A percentile compares a stretch with the other conserved stretches of the same genome.
These are phyloP conservation scores for Pholis gunnellus DNA, from an alignment of 2,113 vertebrate species.

Conservation along the genomic window DNA sequence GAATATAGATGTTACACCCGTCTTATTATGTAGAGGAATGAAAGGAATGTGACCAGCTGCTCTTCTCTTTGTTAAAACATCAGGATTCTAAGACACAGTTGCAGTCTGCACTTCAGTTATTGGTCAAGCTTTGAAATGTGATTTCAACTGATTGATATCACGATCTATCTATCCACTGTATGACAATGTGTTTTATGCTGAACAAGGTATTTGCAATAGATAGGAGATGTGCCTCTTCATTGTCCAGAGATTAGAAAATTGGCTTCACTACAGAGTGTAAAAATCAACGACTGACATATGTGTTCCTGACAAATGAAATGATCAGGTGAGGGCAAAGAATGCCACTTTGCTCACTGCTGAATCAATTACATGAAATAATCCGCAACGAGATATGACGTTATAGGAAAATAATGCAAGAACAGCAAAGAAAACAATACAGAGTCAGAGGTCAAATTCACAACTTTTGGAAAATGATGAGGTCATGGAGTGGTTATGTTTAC, in stretches of 20 bases:
- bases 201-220: background rate
- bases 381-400: background rate
- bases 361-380: background rate
- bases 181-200: background rate
- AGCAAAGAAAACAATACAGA: background rate
- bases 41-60: slow-evolving; percentile 61
- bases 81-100: slow-evolving; percentile 20
- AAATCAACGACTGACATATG: background rate
- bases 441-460: background rate
- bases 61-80: slow-evolving; percentile 26
- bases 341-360: background rate
- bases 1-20: slow-evolving; percentile 42
- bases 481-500: background rate
- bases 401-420: background rate
- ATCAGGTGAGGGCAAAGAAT: background rate
- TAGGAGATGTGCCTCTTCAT: background rate
- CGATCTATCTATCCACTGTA: background rate
- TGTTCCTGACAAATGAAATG: background rate
- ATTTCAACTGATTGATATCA: background rate
- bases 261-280: too few relatives aligned
- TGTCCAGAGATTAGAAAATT: background rate
- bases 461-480: background rate
- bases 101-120: background rate
- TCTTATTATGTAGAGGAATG: slow-evolving; percentile 60
- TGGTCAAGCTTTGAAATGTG: background rate